phyloP scores from a whole-genome alignment of 2,888 invertebrate genomes.

The Rhagophthalmus giganteus region DNA sequence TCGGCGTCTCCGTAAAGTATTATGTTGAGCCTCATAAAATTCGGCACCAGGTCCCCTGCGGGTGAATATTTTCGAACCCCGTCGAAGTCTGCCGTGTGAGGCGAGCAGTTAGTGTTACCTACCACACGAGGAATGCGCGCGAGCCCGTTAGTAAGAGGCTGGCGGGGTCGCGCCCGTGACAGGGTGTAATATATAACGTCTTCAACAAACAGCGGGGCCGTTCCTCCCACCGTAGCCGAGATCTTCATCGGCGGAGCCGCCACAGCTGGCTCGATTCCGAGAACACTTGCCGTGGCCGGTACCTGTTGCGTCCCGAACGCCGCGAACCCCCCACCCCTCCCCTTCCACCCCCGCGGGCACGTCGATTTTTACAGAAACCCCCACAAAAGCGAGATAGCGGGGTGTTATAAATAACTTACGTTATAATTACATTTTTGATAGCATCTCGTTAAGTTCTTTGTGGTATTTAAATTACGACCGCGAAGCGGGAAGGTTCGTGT shows the following conservation, averaged over 20 bases:
- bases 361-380: too few relatives aligned
- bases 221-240: slow-evolving; percentile 47
- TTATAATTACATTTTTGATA: slow-evolving; percentile 18
- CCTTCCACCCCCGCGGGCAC: not conserved
- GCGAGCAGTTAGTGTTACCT: slow-evolving; percentile 40
- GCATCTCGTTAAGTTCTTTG: slow-evolving; percentile 1
- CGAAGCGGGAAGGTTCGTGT: slow-evolving; percentile 1
- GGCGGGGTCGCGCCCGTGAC: slow-evolving; percentile 47
- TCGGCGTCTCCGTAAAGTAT: too few relatives aligned
- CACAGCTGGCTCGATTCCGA: slow-evolving; percentile 46
- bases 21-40: too few relatives aligned
- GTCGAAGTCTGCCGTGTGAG: slow-evolving; percentile 31
- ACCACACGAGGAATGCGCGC: slow-evolving; percentile 47
- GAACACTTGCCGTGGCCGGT: slow-evolving; percentile 36
- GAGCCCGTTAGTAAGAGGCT: slow-evolving; percentile 47
- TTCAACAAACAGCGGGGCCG: slow-evolving; percentile 49
- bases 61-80: slow-evolving; percentile 33
- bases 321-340: not conserved
- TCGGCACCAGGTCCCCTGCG: slow-evolving; percentile 22
- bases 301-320: slow-evolving; percentile 20
- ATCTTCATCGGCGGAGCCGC: slow-evolving; percentile 45
- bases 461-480: slow-evolving; percentile 8
- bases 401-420: slow-evolving; percentile 10
- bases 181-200: slow-evolving; percentile 52
- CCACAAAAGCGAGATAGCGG: not conserved